Conservation (phyloP, 2,888 invertebrate species). For the Xanthorhoe spadicearia region DNA sequence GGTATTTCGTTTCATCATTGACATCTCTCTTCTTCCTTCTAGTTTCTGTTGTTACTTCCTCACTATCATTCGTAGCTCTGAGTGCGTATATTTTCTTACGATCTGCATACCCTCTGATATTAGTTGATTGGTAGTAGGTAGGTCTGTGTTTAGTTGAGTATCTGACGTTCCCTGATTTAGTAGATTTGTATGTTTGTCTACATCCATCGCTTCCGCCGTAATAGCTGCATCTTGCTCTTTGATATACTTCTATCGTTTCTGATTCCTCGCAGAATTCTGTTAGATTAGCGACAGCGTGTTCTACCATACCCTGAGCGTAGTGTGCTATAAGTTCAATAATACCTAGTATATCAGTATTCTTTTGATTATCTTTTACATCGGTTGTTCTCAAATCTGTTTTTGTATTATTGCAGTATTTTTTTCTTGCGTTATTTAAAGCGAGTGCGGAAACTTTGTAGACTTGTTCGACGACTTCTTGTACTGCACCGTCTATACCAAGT, state of each 20-base stretch:
- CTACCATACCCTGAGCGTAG: slow-evolving; percentile 54
- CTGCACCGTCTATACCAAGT: slow-evolving; percentile 58
- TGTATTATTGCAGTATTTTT: slow-evolving; percentile 59
- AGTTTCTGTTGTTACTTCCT: slow-evolving; percentile 8
- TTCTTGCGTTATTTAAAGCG: slow-evolving; percentile 59
- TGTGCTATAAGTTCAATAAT: slow-evolving; percentile 54
- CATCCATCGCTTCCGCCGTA: slow-evolving; percentile 41
- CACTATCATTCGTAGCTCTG: slow-evolving; percentile 28
- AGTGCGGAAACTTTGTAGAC: slow-evolving; percentile 55
- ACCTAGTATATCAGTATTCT: slow-evolving; percentile 50
- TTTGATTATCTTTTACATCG: slow-evolving; percentile 9
- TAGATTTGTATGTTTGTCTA: slow-evolving; percentile 48
- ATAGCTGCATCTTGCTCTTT: slow-evolving; percentile 47
- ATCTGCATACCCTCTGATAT: slow-evolving; percentile 32
- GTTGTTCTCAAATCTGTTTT: slow-evolving; percentile 22
- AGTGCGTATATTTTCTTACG: neutral
- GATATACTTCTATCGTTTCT: slow-evolving; percentile 51
- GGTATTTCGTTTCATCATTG: neutral
- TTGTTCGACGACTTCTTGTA: slow-evolving; percentile 57
- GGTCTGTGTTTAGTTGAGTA: slow-evolving; percentile 63
- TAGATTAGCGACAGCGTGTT: slow-evolving; percentile 54
- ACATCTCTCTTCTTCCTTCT: neutral
- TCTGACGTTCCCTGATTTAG: slow-evolving; percentile 52
- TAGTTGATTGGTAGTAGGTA: slow-evolving; percentile 50
- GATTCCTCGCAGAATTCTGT: slow-evolving; percentile 61